Conservation (phyloP, 2,797 vertebrate species). For the Pristis pectinata region DNA sequence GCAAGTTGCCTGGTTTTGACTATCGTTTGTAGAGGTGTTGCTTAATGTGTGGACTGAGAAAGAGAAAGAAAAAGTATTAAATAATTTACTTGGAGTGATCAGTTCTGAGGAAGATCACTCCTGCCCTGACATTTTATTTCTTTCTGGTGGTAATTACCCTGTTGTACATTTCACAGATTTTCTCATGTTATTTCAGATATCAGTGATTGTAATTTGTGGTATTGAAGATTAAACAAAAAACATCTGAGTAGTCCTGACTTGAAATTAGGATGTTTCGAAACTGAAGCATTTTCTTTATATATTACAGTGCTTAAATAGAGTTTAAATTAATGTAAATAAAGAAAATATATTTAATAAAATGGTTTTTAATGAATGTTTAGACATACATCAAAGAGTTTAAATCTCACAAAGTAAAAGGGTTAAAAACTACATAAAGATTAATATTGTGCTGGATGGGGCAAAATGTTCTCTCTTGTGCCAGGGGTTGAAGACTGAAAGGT, state of each 20-base stretch:
- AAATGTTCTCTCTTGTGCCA: not conserved
- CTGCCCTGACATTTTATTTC: not conserved
- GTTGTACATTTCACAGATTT: not conserved
- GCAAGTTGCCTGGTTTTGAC: not conserved
- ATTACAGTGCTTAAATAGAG: not conserved
- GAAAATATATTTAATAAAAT: constrained; percentile 16
- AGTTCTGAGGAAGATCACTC: not conserved
- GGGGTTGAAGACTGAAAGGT: constrained; percentile 16
- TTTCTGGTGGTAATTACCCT: not conserved
- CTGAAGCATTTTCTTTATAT: not conserved
- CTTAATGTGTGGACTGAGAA: not conserved
- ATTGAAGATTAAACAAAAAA: not conserved
- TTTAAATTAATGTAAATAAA: not conserved
- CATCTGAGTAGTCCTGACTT: not conserved
- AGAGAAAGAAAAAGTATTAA: not conserved
- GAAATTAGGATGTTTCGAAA: not conserved
- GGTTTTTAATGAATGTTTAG: not conserved
- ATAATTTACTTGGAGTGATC: not conserved
- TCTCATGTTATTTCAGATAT: not conserved
- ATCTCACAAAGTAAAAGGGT: not conserved
- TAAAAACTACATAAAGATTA: not conserved
- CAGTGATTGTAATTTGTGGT: not conserved
- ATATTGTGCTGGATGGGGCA: not conserved
- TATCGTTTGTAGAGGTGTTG: not conserved
- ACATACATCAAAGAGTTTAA: not conserved